Evolutionary conservation across 2,888 invertebrate genomes (phyloP).

Genomic region (Cheilosia impressa): DNA sequence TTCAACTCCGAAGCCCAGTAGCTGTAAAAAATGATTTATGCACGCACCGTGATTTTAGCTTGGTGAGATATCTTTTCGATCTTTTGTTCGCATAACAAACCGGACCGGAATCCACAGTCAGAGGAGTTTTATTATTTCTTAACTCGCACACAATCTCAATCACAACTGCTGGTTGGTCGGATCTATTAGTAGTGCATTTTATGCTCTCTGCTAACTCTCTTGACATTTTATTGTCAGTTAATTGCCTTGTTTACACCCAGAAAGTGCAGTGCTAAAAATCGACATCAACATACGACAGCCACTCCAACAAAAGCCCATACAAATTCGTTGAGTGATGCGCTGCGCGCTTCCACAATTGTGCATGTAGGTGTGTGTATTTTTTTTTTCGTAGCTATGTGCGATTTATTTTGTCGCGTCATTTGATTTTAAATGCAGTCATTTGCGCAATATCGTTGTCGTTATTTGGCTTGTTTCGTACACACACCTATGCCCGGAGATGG

Average conservation of each 20-base stretch:
- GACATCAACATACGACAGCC: slow-evolving; percentile 24
- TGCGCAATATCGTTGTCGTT: slow-evolving; percentile 59
- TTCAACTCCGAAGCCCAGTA: slow-evolving; percentile 44
- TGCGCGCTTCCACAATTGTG: neutral
- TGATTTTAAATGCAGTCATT: slow-evolving; percentile 67
- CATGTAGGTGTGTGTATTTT: neutral
- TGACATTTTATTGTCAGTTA: slow-evolving; percentile 73
- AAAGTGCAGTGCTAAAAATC: slow-evolving; percentile 61
- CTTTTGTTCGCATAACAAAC: neutral
- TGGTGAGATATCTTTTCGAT: neutral
- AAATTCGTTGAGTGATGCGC: neutral
- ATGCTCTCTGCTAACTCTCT: slow-evolving; percentile 53
- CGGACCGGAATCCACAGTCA: no score
- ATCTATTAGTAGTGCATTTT: slow-evolving; percentile 65
- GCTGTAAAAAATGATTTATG: slow-evolving; percentile 60
- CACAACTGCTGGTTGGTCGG: slow-evolving; percentile 37
- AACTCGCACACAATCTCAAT: slow-evolving; percentile 18
- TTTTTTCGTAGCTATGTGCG: slow-evolving; percentile 19
- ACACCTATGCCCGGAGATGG: slow-evolving; percentile 47
- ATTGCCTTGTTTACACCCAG: slow-evolving; percentile 73
- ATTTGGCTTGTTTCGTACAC: slow-evolving; percentile 29
- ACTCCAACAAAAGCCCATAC: slow-evolving; percentile 44
- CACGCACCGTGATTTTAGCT: slow-evolving; percentile 22
- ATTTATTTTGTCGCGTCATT: slow-evolving; percentile 73
- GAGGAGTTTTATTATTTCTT: slow-evolving; percentile 11